Base-by-base conservation (phyloP, 1,140 invertebrate genomes). In the Ladona fulva region DNA sequence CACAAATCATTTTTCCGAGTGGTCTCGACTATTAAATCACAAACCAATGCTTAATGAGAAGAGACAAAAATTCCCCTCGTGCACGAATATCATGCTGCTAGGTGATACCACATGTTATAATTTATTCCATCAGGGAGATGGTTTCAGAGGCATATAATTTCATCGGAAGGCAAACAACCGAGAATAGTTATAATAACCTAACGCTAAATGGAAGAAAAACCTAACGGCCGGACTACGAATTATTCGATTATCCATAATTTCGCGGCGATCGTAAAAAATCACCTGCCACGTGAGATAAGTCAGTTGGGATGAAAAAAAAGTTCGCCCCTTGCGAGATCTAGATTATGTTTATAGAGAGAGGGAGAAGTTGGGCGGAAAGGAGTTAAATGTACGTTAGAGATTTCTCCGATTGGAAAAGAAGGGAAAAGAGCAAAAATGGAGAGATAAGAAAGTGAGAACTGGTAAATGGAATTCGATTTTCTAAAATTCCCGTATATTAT, bases 401-500 rank as follows among this genome's bases (percentile, higher is more conserved):
- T 19, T 66, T 66, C 52, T 66, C 52, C 52, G 52, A 66, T 37
- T 37, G 29, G 52, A 16, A 66, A 66, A 66, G 52, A 22, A 22
- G 52, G 52, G n/a, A 66, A 22, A 22, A 66, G n/a, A 66, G 52
- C 52, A 22, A 66, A 22, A 66, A 37, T 37, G 52, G 52, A 66
- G 12, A 19, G 52, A 66, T 66, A 66, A 66, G 52, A 66, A 66
- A 66, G 52, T 66, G 52, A 66, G 52, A 66, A 66, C 16, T 66
- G 52, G 52, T 66, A 66, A 66, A 66, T 66, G 52, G 52, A 66
- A 66, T 66, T 66, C 52, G 52, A 66, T 66, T 66, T 66, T 66
- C 52, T 66, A 66, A 66, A 66, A 66, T 66, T 66, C 52, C 52
- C 52, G 52, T 66, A 66, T 66, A 66, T 66, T 66, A 66, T 66